A percentile compares a stretch with the other conserved stretches of the same genome.
phyloP scores from a whole-genome alignment of 2,113 vertebrate genomes.

The Tragelaphus buxtoni region DNA sequence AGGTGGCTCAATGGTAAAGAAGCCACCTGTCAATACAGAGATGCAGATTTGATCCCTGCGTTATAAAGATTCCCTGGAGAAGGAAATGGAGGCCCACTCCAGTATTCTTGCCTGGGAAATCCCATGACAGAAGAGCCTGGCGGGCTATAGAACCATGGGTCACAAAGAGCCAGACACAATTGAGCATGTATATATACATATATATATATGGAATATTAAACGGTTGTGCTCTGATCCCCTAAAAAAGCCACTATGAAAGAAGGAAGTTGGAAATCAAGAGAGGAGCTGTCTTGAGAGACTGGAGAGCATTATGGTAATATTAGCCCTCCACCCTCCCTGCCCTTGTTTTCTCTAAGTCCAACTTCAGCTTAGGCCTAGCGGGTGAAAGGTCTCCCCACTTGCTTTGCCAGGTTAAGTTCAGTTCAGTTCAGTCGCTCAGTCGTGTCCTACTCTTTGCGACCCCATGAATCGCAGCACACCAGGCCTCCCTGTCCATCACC shows the following conservation, averaged over 20 bases:
- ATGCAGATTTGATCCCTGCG: neutral
- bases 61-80: neutral
- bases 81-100: neutral
- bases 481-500: no score
- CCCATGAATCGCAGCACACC: no score
- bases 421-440: no score
- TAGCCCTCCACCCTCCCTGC: neutral
- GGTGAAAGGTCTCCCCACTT: neutral
- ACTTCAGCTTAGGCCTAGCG: neutral
- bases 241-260: neutral
- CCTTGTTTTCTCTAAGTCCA: neutral
- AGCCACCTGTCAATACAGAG: neutral
- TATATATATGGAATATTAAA: neutral
- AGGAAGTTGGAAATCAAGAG: neutral
- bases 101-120: neutral
- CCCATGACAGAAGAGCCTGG: neutral
- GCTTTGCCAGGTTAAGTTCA: neutral
- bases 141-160: neutral
- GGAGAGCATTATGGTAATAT: neutral
- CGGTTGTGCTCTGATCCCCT: neutral
- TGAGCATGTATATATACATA: neutral
- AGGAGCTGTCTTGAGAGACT: neutral
- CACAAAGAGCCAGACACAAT: neutral
- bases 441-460: no score
- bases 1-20: neutral